Base-by-base conservation (phyloP, 2,888 invertebrate species). In the Chrysodeixis includens region DNA sequence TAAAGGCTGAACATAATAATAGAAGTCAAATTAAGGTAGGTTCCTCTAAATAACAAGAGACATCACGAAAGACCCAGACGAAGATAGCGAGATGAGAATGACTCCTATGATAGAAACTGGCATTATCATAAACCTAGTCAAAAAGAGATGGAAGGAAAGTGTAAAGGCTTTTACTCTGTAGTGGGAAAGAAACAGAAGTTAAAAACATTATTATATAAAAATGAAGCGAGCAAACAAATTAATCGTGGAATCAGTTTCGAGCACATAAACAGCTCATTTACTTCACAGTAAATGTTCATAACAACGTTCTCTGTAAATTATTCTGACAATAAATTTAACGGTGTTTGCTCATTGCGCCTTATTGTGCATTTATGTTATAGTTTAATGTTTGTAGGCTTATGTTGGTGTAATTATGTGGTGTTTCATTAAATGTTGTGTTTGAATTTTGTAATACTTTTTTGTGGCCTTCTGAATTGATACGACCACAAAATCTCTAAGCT, bases 251-350 rank as follows among this genome's bases (percentile, higher is more conserved):
- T 61, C 69, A 65, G 16, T 61, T 40, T 7, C n/a, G 5, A 57
- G 58, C 52, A 54, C 59, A 57, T 30, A 30, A 54, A 54, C 53
- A 54, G 59, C 12, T 55, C 30, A 12, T 9, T 65, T 69, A 30
- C 26, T 40, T 22, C 30, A 49, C 59, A 46, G 46, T 69, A 51
- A 72, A 76, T 59, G 57, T 60, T 66, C 56, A 54, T 62, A 58
- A 63, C 61, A 67, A 62, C 58, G 49, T 52, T 64, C 40, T 14
- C 40, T 14, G 12, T 62, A 61, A 78, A 68, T 73, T 70, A 66
- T 69, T 73, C 46, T 16, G 5, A 26, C 66, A 20, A 66, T 79
- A 78, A 78, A 76, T 76, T 73, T 64, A 30, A 54, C 18, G 16
- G 74, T 14, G 56, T 76, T 76, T 66, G 44, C 46, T 54, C 10